phyloP scores from a whole-genome alignment of 2,888 invertebrate species.

The Stenoptilia bipunctidactyla region DNA sequence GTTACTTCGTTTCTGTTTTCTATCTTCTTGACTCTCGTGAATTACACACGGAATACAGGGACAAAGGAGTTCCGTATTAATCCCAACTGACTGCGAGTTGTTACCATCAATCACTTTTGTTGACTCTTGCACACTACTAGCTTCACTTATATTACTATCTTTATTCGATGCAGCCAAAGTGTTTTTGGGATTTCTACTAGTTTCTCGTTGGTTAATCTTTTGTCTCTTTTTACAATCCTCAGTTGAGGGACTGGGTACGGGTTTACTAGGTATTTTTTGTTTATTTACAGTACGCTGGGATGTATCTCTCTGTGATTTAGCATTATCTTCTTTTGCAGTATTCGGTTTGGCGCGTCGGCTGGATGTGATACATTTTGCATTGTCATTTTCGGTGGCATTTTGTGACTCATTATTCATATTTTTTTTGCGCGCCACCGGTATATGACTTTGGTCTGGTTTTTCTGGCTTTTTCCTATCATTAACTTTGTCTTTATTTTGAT shows the following conservation, averaged over 20 bases:
- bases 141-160: slow-evolving; percentile 52
- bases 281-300: not conserved
- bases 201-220: slow-evolving; percentile 15
- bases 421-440: slow-evolving; percentile 33
- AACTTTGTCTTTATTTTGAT: slow-evolving; percentile 26
- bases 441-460: slow-evolving; percentile 30
- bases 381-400: not conserved
- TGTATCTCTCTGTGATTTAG: not conserved
- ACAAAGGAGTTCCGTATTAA: slow-evolving; percentile 51
- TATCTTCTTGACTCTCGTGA: slow-evolving; percentile 33
- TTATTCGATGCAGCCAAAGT: slow-evolving; percentile 15
- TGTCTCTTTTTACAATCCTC: slow-evolving; percentile 11
- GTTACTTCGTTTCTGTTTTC: slow-evolving; percentile 22
- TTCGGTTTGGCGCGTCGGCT: not conserved
- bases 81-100: slow-evolving; percentile 38
- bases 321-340: not conserved
- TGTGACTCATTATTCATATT: not conserved
- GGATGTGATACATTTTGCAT: not conserved
- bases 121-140: slow-evolving; percentile 30
- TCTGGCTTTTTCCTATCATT: slow-evolving; percentile 10
- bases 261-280: not conserved
- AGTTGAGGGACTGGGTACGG: slow-evolving; percentile 3
- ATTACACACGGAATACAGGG: slow-evolving; percentile 50
- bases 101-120: slow-evolving; percentile 20
- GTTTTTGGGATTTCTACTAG: too few relatives aligned